Conservation (phyloP, 1,140 invertebrate genomes). For the Penaeus chinensis region DNA sequence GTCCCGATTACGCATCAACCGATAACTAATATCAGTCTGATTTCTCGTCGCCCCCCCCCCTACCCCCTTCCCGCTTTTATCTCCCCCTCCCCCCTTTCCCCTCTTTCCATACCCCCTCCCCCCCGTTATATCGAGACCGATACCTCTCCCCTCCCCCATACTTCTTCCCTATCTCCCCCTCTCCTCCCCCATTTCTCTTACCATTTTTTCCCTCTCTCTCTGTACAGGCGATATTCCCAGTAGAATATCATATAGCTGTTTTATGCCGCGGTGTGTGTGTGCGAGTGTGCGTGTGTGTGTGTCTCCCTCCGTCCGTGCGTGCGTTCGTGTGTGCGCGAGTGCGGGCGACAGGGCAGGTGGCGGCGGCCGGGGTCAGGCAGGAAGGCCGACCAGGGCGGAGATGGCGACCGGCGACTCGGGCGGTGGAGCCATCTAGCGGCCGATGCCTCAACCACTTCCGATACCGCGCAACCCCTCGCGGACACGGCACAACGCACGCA, state of each 20-base stretch:
- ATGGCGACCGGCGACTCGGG: neutral
- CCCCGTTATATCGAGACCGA: no score
- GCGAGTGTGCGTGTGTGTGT: neutral
- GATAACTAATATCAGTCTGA: no score
- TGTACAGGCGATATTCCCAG: slow-evolving; percentile 41
- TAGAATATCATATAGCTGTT: slow-evolving; percentile 58
- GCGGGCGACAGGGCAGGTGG: neutral
- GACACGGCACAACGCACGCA: neutral
- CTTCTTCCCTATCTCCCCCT: no score
- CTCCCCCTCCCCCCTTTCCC: no score
- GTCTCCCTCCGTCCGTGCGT: neutral
- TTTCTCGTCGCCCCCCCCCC: no score
- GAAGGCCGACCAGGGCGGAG: neutral
- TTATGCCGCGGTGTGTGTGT: slow-evolving; percentile 15
- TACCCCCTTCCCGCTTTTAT: no score
- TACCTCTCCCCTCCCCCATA: no score
- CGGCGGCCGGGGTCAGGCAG: neutral
- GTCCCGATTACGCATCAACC: no score
- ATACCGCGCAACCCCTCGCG: no score
- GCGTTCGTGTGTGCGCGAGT: neutral
- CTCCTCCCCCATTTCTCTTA: no score
- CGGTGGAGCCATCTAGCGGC: neutral
- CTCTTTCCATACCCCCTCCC: no score
- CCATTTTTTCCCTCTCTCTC: slow-evolving; percentile 17
- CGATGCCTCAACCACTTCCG: no score